A percentile compares a stretch with the other conserved stretches of the same genome.
These are phyloP conservation scores for Clarias fuscus DNA, from an alignment of 2,797 vertebrate species.

Conservation along the genomic window DNA sequence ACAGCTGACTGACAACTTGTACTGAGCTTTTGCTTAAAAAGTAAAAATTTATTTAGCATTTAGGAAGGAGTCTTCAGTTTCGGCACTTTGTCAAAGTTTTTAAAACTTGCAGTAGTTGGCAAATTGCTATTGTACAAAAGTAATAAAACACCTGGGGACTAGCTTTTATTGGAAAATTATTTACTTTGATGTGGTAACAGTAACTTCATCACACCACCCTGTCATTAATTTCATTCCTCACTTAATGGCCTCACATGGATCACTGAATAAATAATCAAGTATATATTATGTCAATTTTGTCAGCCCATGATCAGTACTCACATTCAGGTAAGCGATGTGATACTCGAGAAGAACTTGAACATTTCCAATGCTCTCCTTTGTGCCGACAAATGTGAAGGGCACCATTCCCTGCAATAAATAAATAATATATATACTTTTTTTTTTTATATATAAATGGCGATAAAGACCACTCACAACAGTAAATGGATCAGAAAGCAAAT, in stretches of 20 bases:
- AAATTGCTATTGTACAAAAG: not conserved
- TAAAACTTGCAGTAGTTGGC: not conserved
- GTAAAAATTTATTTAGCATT: not conserved
- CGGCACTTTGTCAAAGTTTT: not conserved
- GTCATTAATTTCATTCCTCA: not conserved
- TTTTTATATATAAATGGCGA: not conserved
- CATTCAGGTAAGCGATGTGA: slow-evolving; percentile 97
- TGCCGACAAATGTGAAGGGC: slow-evolving; percentile 97
- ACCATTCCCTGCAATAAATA: slow-evolving; percentile 89
- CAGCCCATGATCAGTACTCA: slow-evolving; percentile 67
- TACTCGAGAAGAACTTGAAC: slow-evolving; percentile 96
- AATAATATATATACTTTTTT: not conserved
- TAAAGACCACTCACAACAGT: not conserved
- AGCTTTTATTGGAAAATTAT: not conserved
- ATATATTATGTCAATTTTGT: not conserved
- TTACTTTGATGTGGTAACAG: not conserved
- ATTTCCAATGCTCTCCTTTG: slow-evolving; percentile 96
- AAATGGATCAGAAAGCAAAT: not conserved
- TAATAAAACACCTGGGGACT: not conserved
- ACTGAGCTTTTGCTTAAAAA: no score
- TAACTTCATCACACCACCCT: not conserved
- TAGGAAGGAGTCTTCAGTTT: not conserved
- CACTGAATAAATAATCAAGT: not conserved
- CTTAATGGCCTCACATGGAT: not conserved
- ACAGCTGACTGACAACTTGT: no score